Conservation (phyloP, 2,113 vertebrate species). For the Lontra canadensis region DNA sequence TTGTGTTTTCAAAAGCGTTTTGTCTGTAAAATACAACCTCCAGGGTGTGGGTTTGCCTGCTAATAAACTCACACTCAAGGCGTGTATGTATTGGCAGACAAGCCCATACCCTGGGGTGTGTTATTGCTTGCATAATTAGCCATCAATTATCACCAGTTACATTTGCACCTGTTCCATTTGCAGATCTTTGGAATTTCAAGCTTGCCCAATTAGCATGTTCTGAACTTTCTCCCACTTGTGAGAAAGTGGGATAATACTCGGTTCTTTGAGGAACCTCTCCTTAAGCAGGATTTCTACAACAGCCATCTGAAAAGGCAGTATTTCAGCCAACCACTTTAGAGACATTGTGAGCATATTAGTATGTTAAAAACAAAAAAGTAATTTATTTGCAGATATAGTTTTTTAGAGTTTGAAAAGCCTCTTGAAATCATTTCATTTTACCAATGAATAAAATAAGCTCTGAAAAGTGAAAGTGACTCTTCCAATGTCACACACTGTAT, state of each 20-base stretch:
- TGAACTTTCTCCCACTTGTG: conserved; percentile 40
- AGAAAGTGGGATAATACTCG: conserved; percentile 42
- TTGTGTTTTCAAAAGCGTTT: conserved; percentile 38
- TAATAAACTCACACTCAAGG: conserved; percentile 56
- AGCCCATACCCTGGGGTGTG: conserved; percentile 50
- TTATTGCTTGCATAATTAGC: conserved; percentile 76
- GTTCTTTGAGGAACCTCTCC: not conserved
- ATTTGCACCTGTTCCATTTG: conserved; percentile 77
- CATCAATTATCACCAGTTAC: conserved; percentile 69
- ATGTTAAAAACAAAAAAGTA: not conserved
- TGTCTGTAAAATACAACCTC: not conserved
- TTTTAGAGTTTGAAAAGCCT: not conserved
- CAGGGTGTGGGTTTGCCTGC: not conserved
- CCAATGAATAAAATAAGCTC: not conserved
- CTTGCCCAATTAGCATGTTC: conserved; percentile 55
- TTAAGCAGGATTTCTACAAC: not conserved
- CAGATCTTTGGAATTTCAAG: conserved; percentile 30
- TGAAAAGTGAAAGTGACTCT: not conserved
- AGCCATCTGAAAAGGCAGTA: not conserved
- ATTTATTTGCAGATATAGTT: not conserved
- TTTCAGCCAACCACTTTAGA: conserved; percentile 11
- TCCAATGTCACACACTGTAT: not conserved
- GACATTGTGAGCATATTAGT: not conserved
- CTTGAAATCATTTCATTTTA: not conserved
- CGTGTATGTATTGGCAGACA: conserved; percentile 51